These are phyloP conservation scores for Lampris megalopsis DNA, from an alignment of 2,113 vertebrate genomes.

Conservation along the genomic window DNA sequence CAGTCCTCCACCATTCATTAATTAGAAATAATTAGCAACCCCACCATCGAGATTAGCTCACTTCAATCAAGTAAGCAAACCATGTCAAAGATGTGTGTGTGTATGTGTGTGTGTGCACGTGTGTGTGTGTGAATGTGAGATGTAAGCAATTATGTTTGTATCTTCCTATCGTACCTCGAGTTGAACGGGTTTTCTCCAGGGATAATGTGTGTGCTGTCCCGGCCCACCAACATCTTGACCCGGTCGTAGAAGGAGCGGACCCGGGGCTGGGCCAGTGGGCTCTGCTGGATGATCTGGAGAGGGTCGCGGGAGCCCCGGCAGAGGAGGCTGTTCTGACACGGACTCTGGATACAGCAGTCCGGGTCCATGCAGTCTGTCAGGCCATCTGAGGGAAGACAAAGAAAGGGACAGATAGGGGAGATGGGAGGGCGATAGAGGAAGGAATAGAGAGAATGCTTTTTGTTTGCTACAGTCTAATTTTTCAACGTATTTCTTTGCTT, in stretches of 20 bases:
- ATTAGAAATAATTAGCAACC: constrained; percentile 71
- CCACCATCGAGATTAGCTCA: constrained; percentile 50
- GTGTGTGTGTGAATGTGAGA: background rate
- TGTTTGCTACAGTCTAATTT: too few species aligned
- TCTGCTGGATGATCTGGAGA: constrained; percentile 94
- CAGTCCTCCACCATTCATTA: constrained; percentile 64
- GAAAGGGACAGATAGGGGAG: background rate
- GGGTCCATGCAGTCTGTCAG: constrained; percentile 98
- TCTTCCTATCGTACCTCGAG: constrained; percentile 87
- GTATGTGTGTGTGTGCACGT: background rate
- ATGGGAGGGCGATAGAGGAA: background rate
- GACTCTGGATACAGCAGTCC: constrained; percentile 97
- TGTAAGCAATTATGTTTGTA: background rate
- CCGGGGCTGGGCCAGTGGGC: constrained; percentile 82
- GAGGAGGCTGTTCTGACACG: constrained; percentile 94
- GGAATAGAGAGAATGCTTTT: background rate
- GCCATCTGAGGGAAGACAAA: constrained; percentile 85
- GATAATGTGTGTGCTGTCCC: constrained; percentile 97
- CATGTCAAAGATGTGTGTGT: constrained; percentile 43
- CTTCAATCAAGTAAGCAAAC: constrained; percentile 69
- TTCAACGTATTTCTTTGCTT: background rate
- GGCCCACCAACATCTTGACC: constrained; percentile 94
- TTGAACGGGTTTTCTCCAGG: constrained; percentile 97
- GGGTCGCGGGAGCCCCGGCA: constrained; percentile 96
- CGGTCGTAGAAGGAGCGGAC: constrained; percentile 97